Conservation (phyloP, 2,797 vertebrate genomes). For the Coreius guichenoti region DNA sequence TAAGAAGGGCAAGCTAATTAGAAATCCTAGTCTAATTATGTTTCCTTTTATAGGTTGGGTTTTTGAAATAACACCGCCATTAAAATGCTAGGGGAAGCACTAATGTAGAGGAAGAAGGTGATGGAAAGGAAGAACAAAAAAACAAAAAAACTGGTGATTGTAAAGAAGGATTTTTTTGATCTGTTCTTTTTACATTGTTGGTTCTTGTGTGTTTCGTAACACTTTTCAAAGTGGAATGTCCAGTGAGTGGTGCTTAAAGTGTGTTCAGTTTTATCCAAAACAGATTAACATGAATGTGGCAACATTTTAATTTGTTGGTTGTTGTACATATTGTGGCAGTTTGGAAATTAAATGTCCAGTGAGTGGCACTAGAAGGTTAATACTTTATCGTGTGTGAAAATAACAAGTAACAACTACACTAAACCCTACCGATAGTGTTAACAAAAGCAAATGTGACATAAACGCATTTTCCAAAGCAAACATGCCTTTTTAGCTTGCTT, state of each 20-base stretch:
- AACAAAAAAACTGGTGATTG: neutral
- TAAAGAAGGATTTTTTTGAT: neutral
- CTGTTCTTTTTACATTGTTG: neutral
- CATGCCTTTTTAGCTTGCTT: neutral
- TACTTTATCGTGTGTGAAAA: neutral
- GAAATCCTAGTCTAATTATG: slow-evolving; percentile 49
- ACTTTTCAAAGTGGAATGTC: neutral
- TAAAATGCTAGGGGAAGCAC: slow-evolving; percentile 31
- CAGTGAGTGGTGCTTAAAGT: neutral
- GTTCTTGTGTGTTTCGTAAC: neutral
- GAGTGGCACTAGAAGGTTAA: neutral
- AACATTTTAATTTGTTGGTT: neutral
- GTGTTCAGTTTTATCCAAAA: neutral
- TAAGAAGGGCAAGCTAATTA: slow-evolving; percentile 49
- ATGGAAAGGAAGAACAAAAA: slow-evolving; percentile 14
- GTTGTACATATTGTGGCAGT: neutral
- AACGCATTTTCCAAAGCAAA: neutral
- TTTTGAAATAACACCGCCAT: slow-evolving; percentile 39
- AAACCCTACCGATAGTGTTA: neutral
- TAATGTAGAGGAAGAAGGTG: slow-evolving; percentile 18
- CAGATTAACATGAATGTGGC: neutral
- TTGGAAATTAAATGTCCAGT: neutral
- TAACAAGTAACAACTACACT: neutral
- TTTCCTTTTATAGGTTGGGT: slow-evolving; percentile 45
- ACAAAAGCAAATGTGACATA: neutral